A percentile compares a stretch with the other conserved stretches of the same genome.
Conservation (phyloP, 2,113 vertebrate genomes). For the Embiotoca jacksoni region DNA sequence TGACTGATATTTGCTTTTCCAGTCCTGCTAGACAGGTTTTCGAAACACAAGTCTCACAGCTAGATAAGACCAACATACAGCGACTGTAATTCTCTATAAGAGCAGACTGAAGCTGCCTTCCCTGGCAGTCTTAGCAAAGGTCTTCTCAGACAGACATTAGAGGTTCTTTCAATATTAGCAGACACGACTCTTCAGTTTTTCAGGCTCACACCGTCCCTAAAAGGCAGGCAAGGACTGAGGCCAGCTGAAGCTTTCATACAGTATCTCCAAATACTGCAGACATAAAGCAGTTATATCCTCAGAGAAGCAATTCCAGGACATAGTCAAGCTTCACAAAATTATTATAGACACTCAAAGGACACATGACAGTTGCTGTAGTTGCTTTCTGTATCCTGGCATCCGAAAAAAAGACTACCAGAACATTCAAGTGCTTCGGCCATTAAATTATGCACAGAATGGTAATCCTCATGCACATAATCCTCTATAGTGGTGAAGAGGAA, state of each 20-base stretch:
- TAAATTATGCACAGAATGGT: not conserved
- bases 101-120: not conserved
- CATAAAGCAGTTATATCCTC: not conserved
- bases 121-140: not conserved
- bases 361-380: not conserved
- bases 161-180: not conserved
- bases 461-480: not conserved
- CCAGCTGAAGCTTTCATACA: not conserved
- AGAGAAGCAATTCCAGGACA: not conserved
- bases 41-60: not conserved
- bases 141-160: slow-evolving; percentile 7
- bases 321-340: not conserved
- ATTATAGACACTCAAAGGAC: not conserved
- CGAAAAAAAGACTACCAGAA: not conserved
- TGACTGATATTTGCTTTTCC: slow-evolving; percentile 23
- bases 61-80: not conserved
- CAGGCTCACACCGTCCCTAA: not conserved
- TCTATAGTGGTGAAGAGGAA: slow-evolving; percentile 19
- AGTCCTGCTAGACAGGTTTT: slow-evolving; percentile 48
- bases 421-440: not conserved
- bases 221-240: not conserved
- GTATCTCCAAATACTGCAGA: not conserved
- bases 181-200: not conserved
- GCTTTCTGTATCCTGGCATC: too few species aligned
- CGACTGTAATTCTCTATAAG: not conserved